Evolutionary conservation across 53 echinoderm and acorn worm genomes (phyloP), one percentile per base, ranked within the genome.

Genomic region (Crossaster papposus): DNA sequence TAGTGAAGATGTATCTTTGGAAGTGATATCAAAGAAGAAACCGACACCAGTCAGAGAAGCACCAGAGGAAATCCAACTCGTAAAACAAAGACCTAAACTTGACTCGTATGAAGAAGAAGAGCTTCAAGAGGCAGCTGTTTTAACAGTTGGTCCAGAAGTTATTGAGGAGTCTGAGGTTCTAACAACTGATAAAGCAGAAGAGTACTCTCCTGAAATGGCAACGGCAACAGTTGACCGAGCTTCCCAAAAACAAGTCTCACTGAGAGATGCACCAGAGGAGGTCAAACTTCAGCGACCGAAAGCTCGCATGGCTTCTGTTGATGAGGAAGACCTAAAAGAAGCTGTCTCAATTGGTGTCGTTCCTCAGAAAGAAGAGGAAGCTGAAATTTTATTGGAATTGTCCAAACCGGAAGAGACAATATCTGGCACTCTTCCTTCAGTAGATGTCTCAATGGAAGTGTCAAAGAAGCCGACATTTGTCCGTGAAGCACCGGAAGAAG

Each of bases 91-190:
- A 84, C 71, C 72, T 0, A 84, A 72, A 72, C 84, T 84, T 4
- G 84, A 84, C 14, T 84, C 84, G n/a, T 72, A 72, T 72, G 84
- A 84, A 72, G 82, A 82, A 68, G 82, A 82, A 38, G 82, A 82
- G 70, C 65, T 82, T 18, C 82, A 90, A 65, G 94, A 95, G 50
- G 90, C 53, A 81, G 82, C 90, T 83, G 91, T 90, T 30, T 54
- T 88, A 31, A 81, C 88, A 50, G 89, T 82, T 53, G 90, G 93
- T 79, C 88, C 95, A 55, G 88, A 92, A 33, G 88, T 93, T 34
- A 83, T 92, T 51, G 93, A 93, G 83, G 87, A 91, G 50, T 80
- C 85, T 62, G 83, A 93, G 77, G 95, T 91, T 64, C 82, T 82
- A 26, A 12, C 65, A 37, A 65, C 68, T 18, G 82, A 82, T 31